Base-by-base conservation (phyloP, 2,888 invertebrate genomes). In the Chaetoderma sp. region DNA sequence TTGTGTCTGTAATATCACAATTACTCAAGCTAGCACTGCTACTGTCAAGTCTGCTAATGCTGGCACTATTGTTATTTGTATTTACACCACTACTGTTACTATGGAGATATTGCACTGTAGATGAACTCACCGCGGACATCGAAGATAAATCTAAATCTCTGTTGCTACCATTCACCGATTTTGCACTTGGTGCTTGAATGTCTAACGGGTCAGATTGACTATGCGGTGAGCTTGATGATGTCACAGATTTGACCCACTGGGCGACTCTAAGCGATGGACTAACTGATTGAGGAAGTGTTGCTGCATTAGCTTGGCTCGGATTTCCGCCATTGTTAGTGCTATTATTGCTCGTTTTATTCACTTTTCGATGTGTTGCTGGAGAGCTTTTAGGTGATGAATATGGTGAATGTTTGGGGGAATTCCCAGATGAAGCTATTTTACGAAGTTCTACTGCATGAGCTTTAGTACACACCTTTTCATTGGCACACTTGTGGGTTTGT, bases 211-310 rank as follows among this genome's bases (percentile, higher is more conserved):
- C 8, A 28, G 52, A 52, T 33, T 52, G 52, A 28, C 13, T 21
- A 18, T 28, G 13, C 32, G 32, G 3, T 16, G 32, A 28, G 32
- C n/a, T 30, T n/a, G 52, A 13, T 13, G 67, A 54, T 8, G 77
- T 76, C 28, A 85, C 83, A 16, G 81, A 83, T 56, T 79, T 78
- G 45, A 85, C 76, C 85, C 85, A 85, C 61, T 83, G 82, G 18
- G 81, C 81, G 10, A 83, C 84, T 18, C 85, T 72, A 55, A 77
- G 78, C 18, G 78, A 77, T 5, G 80, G 77, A 61, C 68, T 77
- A 21, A 74, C 66, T 25, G 77, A 69, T 4, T 68, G 65, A 33
- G 80, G 78, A 23, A 79, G 68, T 47, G 76, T 72, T 25, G 75
- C 68, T 32, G 52, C 2, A 10, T 33, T 2, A 4, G 30, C 13